Evolutionary conservation across 2,797 vertebrate species (phyloP).

Genomic region (Smutsia temminckii): DNA sequence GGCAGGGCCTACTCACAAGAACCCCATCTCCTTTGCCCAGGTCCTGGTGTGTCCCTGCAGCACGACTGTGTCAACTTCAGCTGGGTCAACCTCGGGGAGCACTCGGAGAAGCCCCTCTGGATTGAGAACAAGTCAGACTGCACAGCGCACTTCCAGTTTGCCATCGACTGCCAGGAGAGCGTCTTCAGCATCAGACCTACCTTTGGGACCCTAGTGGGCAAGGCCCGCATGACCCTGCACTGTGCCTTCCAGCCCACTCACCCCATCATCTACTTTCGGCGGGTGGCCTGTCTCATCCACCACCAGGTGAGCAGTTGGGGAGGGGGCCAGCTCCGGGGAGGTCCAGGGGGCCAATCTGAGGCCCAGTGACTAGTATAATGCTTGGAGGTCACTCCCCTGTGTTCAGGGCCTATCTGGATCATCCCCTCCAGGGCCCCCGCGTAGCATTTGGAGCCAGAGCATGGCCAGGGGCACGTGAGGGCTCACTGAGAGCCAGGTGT

Average conservation of each 20-base stretch:
- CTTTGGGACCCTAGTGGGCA: slow-evolving; percentile 87
- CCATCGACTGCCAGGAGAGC: slow-evolving; percentile 89
- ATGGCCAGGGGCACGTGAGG: not conserved
- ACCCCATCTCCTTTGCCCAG: slow-evolving; percentile 79
- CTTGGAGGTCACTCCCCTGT: not conserved
- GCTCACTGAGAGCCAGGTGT: not conserved
- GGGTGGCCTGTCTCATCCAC: slow-evolving; percentile 91
- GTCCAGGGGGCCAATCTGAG: not conserved
- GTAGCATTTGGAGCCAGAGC: not conserved
- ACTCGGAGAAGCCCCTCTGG: slow-evolving; percentile 79
- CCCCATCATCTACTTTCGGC: slow-evolving; percentile 89
- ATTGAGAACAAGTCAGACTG: slow-evolving; percentile 89
- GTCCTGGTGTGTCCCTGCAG: slow-evolving; percentile 89
- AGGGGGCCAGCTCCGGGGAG: rapidly evolving
- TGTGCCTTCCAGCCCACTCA: slow-evolving; percentile 89
- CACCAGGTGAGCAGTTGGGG: slow-evolving; percentile 87
- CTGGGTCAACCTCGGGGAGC: slow-evolving; percentile 86
- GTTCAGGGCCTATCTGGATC: not conserved
- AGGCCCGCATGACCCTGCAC: slow-evolving; percentile 82
- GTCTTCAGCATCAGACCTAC: slow-evolving; percentile 90
- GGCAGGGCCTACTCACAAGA: not conserved
- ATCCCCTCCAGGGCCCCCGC: not conserved
- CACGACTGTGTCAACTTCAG: slow-evolving; percentile 88
- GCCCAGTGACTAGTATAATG: not conserved
- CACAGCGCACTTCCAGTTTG: slow-evolving; percentile 90